phyloP scores from a whole-genome alignment of 2,797 vertebrate genomes.

The Heliangelus exortis region DNA sequence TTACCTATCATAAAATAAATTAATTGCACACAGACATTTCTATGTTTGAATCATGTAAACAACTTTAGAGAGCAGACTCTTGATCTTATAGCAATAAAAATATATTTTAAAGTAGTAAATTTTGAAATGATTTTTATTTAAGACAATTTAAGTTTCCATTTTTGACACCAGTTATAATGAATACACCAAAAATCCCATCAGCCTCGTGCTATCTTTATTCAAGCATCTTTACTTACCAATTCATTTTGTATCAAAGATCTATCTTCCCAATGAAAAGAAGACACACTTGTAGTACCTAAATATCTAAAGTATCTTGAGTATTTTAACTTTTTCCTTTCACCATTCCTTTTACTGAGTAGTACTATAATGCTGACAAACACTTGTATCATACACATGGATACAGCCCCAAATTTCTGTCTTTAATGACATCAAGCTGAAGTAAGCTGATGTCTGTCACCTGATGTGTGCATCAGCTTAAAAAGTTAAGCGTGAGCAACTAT shows the following conservation, averaged over 20 bases:
- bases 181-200: not conserved
- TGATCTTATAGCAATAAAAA: not conserved
- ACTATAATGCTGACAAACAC: not conserved
- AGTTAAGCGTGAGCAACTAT: not conserved
- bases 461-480: not conserved
- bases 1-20: not conserved
- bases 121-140: not conserved
- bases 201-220: not conserved
- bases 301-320: not conserved
- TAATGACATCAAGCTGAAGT: not conserved
- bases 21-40: not conserved
- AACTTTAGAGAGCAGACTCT: not conserved
- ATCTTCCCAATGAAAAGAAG: not conserved
- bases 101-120: not conserved
- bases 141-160: not conserved
- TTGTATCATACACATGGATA: not conserved
- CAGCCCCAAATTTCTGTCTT: not conserved
- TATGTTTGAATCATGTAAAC: not conserved
- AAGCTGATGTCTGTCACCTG: not conserved
- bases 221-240: not conserved
- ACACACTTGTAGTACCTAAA: not conserved
- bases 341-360: not conserved
- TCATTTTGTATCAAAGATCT: not conserved
- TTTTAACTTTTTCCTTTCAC: not conserved
- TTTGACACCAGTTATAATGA: not conserved